Evolutionary conservation across 2,113 vertebrate species (phyloP), one percentile per base, ranked within the genome.

Genomic region (Myotis brandtii): DNA sequence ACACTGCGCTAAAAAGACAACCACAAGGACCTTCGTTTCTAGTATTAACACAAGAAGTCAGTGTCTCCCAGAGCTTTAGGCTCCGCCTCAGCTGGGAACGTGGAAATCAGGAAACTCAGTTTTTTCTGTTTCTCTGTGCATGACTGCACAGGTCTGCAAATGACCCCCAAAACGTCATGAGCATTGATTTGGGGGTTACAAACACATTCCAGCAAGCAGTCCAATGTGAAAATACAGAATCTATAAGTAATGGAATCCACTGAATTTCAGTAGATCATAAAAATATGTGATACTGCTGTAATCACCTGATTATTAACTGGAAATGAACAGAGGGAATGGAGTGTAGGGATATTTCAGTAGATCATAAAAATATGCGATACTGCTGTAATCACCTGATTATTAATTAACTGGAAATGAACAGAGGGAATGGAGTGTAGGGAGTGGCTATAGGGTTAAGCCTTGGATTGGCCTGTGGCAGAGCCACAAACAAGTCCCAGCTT

Each of bases 21-120:
- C 13, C 13, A 62, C 8, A 23, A 70, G 1, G 27, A 50, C 23
- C 34, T 4, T 46, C 18, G 4, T 18, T 8, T 48, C 30, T 2
- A 34, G 18, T 4, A 2, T 11, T 40, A 0, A 80, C 64, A 34
- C 59, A 89, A 66, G 2, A 69, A 77, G 18, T 34, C 16, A 48
- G 9, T 30, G 3, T 59, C 10, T 11, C 11, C 1, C 25, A 5
- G 14, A 40, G 2, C 3, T n/a, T 66, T 43, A 75, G 37, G 1
- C 3, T 34, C 21, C 6, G 18, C 25, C 6, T 77, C 52, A 59
- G 4, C 34, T 64, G n/a, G 34, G 18, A 73, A 62, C 1, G 7
- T 11, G n/a, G 10, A 20, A 9, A 69, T 43, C 8, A 6, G 52
- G 16, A 3, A 18, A 17, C 34, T 72, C 69, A 30, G 37, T 5